phyloP scores from a whole-genome alignment of 2,797 vertebrate species.

The Phrynocephalus guinanensis region DNA sequence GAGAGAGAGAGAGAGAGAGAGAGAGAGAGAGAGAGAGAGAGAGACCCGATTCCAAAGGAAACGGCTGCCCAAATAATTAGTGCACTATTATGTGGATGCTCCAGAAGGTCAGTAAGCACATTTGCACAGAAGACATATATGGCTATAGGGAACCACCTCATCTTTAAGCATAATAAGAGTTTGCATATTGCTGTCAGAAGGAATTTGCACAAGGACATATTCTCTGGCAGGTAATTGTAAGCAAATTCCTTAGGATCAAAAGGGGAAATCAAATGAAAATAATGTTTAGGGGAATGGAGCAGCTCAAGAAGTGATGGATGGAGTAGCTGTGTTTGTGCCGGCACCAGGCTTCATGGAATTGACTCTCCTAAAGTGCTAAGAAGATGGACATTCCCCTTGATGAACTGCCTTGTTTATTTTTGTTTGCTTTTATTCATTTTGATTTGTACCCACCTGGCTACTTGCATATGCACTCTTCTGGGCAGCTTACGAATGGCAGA shows the following conservation, averaged over 20 bases:
- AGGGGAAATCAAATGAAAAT: conserved; percentile 61
- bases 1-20: too few relatives aligned
- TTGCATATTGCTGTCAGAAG: conserved; percentile 67
- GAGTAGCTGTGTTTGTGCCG: conserved; percentile 12
- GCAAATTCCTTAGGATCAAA: conserved; percentile 71
- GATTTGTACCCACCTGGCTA: too few relatives aligned
- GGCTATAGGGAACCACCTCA: conserved; percentile 56
- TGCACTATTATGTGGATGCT: conserved; percentile 45
- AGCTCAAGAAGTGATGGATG: conserved; percentile 10
- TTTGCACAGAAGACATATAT: conserved; percentile 51
- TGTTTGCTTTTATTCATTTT: too few relatives aligned
- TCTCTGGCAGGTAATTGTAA: conserved; percentile 63
- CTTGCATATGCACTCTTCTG: too few relatives aligned
- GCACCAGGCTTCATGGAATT: conserved; percentile 4
- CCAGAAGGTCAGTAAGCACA: conserved; percentile 65
- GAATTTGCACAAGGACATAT: conserved; percentile 71
- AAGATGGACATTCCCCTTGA: conserved; percentile 37
- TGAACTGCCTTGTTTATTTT: not conserved
- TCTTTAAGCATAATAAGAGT: conserved; percentile 58
- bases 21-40: too few relatives aligned
- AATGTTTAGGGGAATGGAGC: conserved; percentile 42
- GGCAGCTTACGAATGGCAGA: too few relatives aligned
- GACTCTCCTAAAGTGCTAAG: conserved; percentile 38
- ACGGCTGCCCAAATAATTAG: conserved; percentile 44
- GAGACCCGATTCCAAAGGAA: conserved; percentile 51